phyloP scores from a whole-genome alignment of 2,113 vertebrate genomes.

The Uropsilus gracilis region DNA sequence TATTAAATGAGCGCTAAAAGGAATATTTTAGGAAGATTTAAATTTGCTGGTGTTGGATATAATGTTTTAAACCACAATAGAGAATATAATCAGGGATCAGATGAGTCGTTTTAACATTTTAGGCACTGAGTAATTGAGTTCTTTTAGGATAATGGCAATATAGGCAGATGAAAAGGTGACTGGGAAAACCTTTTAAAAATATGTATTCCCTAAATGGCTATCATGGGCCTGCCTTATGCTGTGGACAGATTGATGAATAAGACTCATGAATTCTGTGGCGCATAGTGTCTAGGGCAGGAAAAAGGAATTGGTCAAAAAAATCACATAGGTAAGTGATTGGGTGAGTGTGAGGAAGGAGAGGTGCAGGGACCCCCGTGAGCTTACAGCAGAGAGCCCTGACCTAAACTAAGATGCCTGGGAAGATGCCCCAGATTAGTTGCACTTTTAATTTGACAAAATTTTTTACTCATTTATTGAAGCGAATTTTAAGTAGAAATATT shows the following conservation, averaged over 20 bases:
- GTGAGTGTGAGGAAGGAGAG: background rate
- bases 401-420: background rate
- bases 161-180: background rate
- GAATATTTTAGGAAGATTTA: conserved; percentile 17
- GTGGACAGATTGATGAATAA: background rate
- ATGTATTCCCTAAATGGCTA: background rate
- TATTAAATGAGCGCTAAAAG: background rate
- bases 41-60: background rate
- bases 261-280: background rate
- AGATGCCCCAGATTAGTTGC: background rate
- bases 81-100: background rate
- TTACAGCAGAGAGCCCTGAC: background rate
- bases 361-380: background rate
- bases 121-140: background rate
- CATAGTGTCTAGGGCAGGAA: background rate
- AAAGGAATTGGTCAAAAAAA: background rate
- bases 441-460: conserved; percentile 22
- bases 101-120: background rate
- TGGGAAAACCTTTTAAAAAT: background rate
- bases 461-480: conserved; percentile 18
- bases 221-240: background rate
- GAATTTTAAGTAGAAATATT: conserved; percentile 32
- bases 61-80: background rate
- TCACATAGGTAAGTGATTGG: background rate
- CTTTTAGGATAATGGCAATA: background rate